Evolutionary conservation across 2,797 vertebrate species (phyloP).

Genomic region (Chrysocyon brachyurus): DNA sequence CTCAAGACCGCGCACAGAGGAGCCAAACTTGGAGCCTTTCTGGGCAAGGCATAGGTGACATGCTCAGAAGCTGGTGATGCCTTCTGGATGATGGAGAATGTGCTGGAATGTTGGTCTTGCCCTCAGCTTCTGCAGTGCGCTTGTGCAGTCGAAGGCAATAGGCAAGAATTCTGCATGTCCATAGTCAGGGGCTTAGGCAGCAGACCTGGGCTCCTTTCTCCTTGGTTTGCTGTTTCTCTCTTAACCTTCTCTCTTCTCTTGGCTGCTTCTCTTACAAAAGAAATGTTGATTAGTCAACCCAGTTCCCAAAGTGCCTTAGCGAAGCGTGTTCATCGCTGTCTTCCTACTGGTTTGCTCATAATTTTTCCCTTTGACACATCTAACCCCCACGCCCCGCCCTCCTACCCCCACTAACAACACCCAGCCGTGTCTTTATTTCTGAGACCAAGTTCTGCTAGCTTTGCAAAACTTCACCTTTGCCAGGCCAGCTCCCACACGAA

Average conservation of each 20-base stretch:
- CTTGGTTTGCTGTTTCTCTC: neutral
- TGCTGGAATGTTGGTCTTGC: neutral
- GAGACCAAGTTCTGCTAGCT: neutral
- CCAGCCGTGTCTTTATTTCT: neutral
- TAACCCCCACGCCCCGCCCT: neutral
- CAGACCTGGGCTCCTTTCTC: neutral
- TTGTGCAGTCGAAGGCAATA: neutral
- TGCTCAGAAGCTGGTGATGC: neutral
- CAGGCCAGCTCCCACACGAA: too few species aligned
- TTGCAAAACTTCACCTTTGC: neutral
- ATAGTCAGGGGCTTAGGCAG: fast-evolving
- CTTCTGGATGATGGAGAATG: neutral
- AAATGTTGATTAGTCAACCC: neutral
- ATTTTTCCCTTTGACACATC: neutral
- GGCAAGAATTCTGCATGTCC: neutral
- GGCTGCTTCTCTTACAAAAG: neutral
- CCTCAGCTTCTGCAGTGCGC: neutral
- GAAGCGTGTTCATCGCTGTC: neutral
- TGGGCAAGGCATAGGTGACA: neutral
- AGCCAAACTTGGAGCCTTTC: neutral
- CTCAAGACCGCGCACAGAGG: neutral
- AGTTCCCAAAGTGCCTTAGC: neutral
- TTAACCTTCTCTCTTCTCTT: neutral
- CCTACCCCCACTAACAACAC: neutral
- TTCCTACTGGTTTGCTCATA: neutral